Evolutionary conservation across 2,113 vertebrate species (phyloP).

Genomic region (Apodemus speciosus): DNA sequence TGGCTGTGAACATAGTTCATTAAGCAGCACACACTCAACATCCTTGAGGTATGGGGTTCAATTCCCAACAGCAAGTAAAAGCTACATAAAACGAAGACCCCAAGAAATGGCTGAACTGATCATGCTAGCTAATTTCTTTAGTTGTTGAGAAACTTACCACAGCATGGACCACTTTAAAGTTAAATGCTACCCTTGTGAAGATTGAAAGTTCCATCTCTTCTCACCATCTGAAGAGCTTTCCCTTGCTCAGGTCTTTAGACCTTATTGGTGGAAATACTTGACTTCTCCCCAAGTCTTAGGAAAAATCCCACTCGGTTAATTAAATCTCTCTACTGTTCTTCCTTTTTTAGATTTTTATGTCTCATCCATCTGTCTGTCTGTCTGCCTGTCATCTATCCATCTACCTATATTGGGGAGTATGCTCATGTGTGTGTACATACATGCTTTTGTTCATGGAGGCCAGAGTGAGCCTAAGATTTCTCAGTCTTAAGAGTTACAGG

Average conservation of each 20-base stretch:
- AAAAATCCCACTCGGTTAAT: not conserved
- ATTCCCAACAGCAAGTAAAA: not conserved
- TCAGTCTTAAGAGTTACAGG: not conserved
- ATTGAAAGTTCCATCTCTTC: not conserved
- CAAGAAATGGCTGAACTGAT: not conserved
- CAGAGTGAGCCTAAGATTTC: too few relatives aligned
- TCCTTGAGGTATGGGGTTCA: not conserved
- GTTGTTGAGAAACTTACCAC: not conserved
- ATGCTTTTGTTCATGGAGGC: not conserved
- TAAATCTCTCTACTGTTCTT: not conserved
- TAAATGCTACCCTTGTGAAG: not conserved
- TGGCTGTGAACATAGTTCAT: not conserved
- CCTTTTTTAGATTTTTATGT: not conserved
- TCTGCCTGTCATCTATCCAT: not conserved
- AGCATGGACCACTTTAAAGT: not conserved
- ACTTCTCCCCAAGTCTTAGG: not conserved
- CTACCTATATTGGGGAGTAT: not conserved
- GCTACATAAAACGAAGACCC: not conserved
- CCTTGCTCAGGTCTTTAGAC: not conserved
- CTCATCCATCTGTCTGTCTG: not conserved
- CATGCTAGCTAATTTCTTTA: not conserved
- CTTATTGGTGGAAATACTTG: not conserved
- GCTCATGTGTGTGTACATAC: not conserved
- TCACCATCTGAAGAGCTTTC: not conserved
- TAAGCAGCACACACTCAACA: accelerated